phyloP scores from a whole-genome alignment of 2,888 invertebrate genomes.

The Euplagia quadripunctaria region DNA sequence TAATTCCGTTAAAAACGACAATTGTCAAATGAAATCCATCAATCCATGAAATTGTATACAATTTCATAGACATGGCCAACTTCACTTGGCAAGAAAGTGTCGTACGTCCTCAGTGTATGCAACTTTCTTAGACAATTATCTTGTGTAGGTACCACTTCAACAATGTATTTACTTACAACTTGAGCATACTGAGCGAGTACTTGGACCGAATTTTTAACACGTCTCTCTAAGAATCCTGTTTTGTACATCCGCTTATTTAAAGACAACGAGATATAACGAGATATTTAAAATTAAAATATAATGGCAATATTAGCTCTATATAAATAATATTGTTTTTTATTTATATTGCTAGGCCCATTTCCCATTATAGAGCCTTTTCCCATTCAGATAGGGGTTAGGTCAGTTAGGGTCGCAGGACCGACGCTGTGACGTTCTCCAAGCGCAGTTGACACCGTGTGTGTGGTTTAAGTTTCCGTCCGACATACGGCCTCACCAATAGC shows the following conservation, averaged over 20 bases:
- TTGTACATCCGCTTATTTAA: constrained; percentile 25
- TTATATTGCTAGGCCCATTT: too few species aligned
- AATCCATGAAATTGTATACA: constrained; percentile 7
- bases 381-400: too few species aligned
- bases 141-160: constrained; percentile 15
- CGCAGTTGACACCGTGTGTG: too few species aligned
- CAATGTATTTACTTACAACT: constrained; percentile 17
- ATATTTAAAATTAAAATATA: not conserved
- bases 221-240: constrained; percentile 32
- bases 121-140: constrained; percentile 50
- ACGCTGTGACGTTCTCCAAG: too few species aligned
- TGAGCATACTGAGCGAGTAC: constrained; percentile 22
- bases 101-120: constrained; percentile 24
- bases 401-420: too few species aligned
- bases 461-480: too few species aligned
- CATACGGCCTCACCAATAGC: too few species aligned
- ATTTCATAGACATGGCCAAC: constrained; percentile 37
- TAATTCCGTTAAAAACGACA: constrained; percentile 10
- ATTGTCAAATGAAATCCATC: constrained; percentile 19
- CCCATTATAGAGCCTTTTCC: too few species aligned
- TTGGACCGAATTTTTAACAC: constrained; percentile 38
- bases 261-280: not conserved
- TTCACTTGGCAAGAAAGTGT: constrained; percentile 37
- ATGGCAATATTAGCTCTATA: not conserved
- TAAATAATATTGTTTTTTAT: too few species aligned